Base-by-base conservation (phyloP, 2,888 invertebrate species). In the Scaptomyza reducta region DNA sequence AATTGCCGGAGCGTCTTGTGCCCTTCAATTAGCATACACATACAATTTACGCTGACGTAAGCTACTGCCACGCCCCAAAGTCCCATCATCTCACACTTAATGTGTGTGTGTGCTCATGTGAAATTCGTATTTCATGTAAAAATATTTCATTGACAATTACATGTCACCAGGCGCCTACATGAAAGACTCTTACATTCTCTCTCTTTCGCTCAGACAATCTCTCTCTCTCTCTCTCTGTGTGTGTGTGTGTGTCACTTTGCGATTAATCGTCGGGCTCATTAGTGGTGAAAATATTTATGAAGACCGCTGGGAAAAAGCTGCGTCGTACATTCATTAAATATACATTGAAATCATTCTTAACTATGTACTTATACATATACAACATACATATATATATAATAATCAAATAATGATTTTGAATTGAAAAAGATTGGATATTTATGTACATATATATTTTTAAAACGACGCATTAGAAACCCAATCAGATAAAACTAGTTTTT, bases 261-360 rank as follows among this genome's bases (percentile, higher is more conserved):
- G 86, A 82, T 82, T 82, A 82, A 87, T 82, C 79, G 82, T 67
- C 50, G 70, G 67, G 69, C 87, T 87, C 85, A 82, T 82, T 85
- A 85, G 87, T 70, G 82, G 85, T 74, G 68, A 85, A 87, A 81
- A 87, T 85, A 82, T 87, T 81, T 85, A 82, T 85, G 69, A 85
- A 68, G 70, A 67, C 87, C 79, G 63, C 49, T 59, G 86, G 84
- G 87, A 74, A 56, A 61, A 67, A 50, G 53, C 67, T 50, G 57
- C 46, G 70, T 65, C 54, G 61, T 53, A 55, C 62, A 67, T 44
- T 60, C 75, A 84, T 84, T 77, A 75, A 87, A 77, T 74, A 65
- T 69, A 65, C 70, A 74, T 74, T 76, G 64, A 70, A 70, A 65
- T 70, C 53, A 69, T 61, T 56, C 61, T 64, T 40, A 61, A 68